phyloP scores from a whole-genome alignment of 2,888 invertebrate genomes.

The Dastarcus helophoroides region DNA sequence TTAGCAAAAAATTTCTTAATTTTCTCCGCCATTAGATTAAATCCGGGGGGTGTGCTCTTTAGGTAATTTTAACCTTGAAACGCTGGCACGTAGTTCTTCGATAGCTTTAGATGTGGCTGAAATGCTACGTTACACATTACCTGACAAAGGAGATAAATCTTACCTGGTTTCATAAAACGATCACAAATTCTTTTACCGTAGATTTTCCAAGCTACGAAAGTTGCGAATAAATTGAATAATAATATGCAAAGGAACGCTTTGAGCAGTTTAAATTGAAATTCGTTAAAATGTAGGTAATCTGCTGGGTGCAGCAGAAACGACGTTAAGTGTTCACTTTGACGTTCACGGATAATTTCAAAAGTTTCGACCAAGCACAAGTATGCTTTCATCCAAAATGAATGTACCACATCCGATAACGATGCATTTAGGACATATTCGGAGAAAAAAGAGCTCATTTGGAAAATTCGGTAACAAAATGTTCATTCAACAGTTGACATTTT shows the following conservation, averaged over 20 bases:
- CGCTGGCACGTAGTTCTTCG: conserved; percentile 70
- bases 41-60: conserved; percentile 73
- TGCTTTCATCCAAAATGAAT: no score
- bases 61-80: conserved; percentile 68
- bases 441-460: no score
- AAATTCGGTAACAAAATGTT: no score
- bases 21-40: conserved; percentile 58
- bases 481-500: no score
- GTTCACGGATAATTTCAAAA: no score
- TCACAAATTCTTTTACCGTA: conserved; percentile 65
- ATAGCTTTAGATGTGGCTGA: conserved; percentile 64
- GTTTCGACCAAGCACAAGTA: no score
- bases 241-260: conserved; percentile 58
- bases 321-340: no score
- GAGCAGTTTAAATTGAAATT: conserved; percentile 57
- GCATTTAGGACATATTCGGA: no score
- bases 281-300: conserved; percentile 35
- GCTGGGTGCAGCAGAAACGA: no score
- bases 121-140: not conserved
- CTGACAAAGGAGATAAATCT: conserved; percentile 22
- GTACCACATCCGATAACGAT: no score
- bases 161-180: conserved; percentile 73
- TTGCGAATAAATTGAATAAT: conserved; percentile 54
- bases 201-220: conserved; percentile 65
- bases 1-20: conserved; percentile 83